Base-by-base conservation (phyloP, 1,140 invertebrate species). In the Gonioctena quinquepunctata region DNA sequence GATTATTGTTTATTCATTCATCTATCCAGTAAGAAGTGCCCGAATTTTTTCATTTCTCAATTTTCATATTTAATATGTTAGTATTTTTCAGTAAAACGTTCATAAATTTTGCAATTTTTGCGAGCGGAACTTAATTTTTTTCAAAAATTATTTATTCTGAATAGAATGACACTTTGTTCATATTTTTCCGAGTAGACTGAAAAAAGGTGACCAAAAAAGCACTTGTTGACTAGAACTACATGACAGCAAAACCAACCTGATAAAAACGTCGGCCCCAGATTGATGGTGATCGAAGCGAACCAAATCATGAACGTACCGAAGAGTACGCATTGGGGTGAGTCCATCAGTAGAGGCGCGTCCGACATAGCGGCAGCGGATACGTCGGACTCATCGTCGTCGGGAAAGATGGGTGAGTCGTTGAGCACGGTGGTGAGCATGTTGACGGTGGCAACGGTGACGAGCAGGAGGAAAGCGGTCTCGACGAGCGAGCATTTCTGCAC, bases 241-340 rank as follows among this genome's bases (percentile, higher is more conserved):
- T n/a, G n/a, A n/a, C n/a, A n/a, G n/a, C n/a, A n/a, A 66, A 18
- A 66, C 67, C 62, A 64, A 80, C 81, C 81, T 65, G 91, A 93
- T 72, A 95, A 85, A 84, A 97, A 96, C 3, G 94, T 96, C 2
- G 94, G 94, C 3, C 94, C 94, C 71, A 97, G 87, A 84, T 97
- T 96, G 79, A 96, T 94, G 7, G 94, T 95, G 76, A 96, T 92
- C 64, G 90, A 92, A 8, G 92, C 91, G 83, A 96, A 95, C 95
- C 94, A 96, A 77, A 96, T 96, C 90, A 96, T 96, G 83, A 94
- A 94, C 23, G 94, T 92, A 11, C 94, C 94, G 83, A 96, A 97
- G 21, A 95, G 87, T 4, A 96, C 93, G 83, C 94, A 97, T 87
- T 95, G 90, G 18, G 79, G 80, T 16, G 81, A 82, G 65, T 82